Evolutionary conservation across 2,113 vertebrate genomes (phyloP).

Genomic region (Chaetops frenatus): DNA sequence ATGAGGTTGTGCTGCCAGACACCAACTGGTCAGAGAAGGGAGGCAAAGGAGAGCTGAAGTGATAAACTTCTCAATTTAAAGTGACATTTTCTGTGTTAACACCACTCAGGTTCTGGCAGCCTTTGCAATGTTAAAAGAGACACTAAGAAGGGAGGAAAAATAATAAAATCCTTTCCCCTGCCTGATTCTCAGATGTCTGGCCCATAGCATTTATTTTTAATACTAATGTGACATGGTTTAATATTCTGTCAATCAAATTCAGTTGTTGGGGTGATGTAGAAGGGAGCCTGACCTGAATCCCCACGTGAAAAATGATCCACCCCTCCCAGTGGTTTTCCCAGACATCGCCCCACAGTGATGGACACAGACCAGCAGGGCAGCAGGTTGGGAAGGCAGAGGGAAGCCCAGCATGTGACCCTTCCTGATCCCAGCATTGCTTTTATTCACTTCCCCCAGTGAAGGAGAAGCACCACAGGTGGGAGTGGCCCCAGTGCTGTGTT

Average conservation of each 20-base stretch:
- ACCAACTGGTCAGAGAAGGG: background rate
- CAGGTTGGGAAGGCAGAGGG: background rate
- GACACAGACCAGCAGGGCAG: background rate
- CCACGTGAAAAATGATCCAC: slow-evolving; percentile 11
- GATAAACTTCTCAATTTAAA: slow-evolving; percentile 23
- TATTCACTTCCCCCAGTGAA: background rate
- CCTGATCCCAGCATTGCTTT: background rate
- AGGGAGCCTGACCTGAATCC: slow-evolving; percentile 27
- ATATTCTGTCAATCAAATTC: slow-evolving; percentile 48
- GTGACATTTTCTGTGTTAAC: background rate
- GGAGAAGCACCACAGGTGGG: background rate
- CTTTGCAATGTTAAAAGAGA: slow-evolving; percentile 35
- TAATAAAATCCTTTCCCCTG: background rate
- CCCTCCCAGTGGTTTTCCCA: background rate
- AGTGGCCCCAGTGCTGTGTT: rapidly evolving
- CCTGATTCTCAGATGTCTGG: slow-evolving; percentile 19
- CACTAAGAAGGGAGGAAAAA: background rate
- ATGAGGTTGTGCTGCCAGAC: background rate
- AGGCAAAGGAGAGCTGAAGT: background rate
- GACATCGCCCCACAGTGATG: background rate
- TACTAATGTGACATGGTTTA: slow-evolving; percentile 39
- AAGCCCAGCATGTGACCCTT: background rate
- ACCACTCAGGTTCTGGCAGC: background rate
- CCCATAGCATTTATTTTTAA: slow-evolving; percentile 59
- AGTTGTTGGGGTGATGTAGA: background rate